phyloP scores from a whole-genome alignment of 2,113 vertebrate species.

The Pteronura brasiliensis region DNA sequence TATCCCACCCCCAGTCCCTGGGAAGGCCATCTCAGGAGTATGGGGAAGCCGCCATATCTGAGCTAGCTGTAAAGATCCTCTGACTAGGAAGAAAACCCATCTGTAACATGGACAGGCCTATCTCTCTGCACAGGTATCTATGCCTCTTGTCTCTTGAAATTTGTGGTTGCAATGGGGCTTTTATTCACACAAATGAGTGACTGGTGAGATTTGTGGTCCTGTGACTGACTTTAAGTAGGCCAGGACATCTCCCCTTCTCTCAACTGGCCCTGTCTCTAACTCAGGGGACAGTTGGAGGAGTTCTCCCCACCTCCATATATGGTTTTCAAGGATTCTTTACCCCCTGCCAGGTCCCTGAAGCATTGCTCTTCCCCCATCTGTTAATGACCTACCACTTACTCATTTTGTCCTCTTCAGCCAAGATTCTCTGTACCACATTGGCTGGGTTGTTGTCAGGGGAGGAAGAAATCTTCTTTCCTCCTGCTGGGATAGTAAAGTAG shows the following conservation, averaged over 20 bases:
- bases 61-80: neutral
- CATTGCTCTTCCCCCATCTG: rapidly evolving
- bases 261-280: neutral
- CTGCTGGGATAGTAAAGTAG: neutral
- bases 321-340: neutral
- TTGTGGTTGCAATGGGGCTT: neutral
- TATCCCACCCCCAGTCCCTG: neutral
- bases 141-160: neutral
- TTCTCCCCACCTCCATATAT: neutral
- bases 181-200: neutral
- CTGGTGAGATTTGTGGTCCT: too few species aligned
- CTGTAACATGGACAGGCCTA: too few species aligned
- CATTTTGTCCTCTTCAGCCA: neutral
- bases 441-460: neutral
- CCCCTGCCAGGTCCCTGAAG: neutral
- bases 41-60: neutral
- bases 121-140: neutral
- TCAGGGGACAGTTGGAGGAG: neutral
- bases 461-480: neutral
- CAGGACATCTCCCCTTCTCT: neutral
- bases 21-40: neutral
- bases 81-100: neutral
- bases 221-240: neutral
- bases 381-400: neutral
- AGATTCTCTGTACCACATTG: neutral